phyloP scores from a whole-genome alignment of 2,797 vertebrate species.

The Pogoniulus pusillus region DNA sequence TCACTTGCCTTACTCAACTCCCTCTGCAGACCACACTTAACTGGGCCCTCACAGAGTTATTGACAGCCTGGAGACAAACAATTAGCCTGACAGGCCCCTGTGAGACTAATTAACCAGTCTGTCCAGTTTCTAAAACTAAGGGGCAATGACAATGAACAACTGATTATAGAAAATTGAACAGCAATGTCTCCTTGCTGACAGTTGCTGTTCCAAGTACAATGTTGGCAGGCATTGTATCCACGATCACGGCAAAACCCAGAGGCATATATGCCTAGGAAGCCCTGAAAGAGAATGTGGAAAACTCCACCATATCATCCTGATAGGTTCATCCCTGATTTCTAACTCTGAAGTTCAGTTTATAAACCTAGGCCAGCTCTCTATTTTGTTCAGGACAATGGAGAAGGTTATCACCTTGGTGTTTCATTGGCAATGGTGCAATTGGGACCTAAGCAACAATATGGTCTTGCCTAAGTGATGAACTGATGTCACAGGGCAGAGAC shows the following conservation, averaged over 20 bases:
- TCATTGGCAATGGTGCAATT: not conserved
- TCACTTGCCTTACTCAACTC: not conserved
- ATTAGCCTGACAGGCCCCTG: no score
- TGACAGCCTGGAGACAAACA: not conserved
- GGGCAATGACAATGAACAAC: not conserved
- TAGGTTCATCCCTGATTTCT: not conserved
- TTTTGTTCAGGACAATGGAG: not conserved
- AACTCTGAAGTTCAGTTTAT: not conserved
- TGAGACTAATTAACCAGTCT: not conserved
- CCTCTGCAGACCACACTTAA: not conserved
- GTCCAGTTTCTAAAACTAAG: not conserved
- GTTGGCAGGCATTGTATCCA: not conserved
- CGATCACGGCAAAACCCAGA: not conserved
- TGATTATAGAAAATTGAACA: not conserved
- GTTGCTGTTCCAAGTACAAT: not conserved
- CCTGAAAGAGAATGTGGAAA: not conserved
- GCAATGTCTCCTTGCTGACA: not conserved
- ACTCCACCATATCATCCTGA: not conserved
- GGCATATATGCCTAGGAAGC: not conserved
- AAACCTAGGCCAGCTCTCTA: not conserved
- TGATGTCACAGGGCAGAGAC: not conserved
- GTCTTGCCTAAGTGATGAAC: not conserved
- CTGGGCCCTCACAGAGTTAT: not conserved
- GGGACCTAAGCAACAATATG: not conserved
- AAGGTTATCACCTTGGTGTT: not conserved